Evolutionary conservation across 2,888 invertebrate species (phyloP).

Genomic region (Dolomedes plantarius): DNA sequence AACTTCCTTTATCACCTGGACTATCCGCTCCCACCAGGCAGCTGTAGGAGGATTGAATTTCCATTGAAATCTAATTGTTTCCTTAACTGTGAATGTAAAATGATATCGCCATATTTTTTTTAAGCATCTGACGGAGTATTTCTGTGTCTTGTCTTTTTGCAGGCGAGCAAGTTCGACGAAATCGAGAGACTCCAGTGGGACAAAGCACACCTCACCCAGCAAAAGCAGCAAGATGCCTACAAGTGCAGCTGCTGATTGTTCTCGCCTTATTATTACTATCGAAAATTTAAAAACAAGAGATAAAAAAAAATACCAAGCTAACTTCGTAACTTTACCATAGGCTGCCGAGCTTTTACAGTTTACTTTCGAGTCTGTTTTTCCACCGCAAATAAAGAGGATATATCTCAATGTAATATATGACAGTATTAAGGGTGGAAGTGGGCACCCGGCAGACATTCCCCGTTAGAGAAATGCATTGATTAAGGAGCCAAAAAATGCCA

Average conservation of each 20-base stretch:
- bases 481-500: no score
- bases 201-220: constrained; percentile 71
- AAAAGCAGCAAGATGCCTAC: constrained; percentile 50
- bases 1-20: no score
- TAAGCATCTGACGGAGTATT: no score
- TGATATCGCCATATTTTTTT: no score
- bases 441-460: constrained; percentile 8
- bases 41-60: no score
- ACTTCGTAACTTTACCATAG: constrained; percentile 42
- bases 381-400: background rate
- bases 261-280: constrained; percentile 31
- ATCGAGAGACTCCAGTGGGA: constrained; percentile 73
- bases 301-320: constrained; percentile 17
- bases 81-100: no score
- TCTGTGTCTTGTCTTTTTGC: constrained; percentile 13
- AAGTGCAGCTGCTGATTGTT: constrained; percentile 67
- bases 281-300: background rate
- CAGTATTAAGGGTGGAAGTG: constrained; percentile 39
- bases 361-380: constrained; percentile 8
- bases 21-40: no score
- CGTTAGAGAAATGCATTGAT: background rate
- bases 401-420: constrained; percentile 10
- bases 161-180: constrained; percentile 74
- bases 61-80: no score
- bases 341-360: constrained; percentile 65